A percentile compares a stretch with the other conserved stretches of the same genome.
These are phyloP conservation scores for Pachyseris speciosa DNA, from an alignment of 64 coral and sea anemone genomes.

Conservation along the genomic window DNA sequence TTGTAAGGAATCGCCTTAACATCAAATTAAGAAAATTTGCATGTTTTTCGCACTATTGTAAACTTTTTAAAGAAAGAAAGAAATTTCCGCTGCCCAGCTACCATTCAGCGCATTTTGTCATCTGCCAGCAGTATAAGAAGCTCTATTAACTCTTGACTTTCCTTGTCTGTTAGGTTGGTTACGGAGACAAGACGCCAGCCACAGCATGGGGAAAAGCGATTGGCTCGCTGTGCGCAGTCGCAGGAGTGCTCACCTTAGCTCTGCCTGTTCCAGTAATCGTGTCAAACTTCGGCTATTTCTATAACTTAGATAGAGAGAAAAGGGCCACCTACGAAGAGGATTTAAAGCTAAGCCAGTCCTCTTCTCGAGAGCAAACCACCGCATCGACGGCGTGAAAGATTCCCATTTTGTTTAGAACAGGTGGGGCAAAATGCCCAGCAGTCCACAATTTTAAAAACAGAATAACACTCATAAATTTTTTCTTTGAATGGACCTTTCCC, in stretches of 20 bases:
- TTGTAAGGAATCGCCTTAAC: too few species aligned
- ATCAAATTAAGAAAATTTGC: too few species aligned
- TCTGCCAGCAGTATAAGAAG: neutral
- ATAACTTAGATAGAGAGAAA: slow-evolving; percentile 83
- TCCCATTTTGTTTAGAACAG: neutral
- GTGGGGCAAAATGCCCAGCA: too few species aligned
- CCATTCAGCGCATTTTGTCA: too few species aligned
- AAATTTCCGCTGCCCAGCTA: too few species aligned
- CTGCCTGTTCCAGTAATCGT: slow-evolving; percentile 92
- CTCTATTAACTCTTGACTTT: neutral
- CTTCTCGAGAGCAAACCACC: neutral
- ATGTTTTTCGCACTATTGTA: too few species aligned
- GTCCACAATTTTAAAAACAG: neutral
- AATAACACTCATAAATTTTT: too few species aligned
- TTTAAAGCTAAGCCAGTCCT: neutral
- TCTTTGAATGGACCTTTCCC: too few species aligned
- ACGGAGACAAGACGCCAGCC: slow-evolving; percentile 83
- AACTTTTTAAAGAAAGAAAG: too few species aligned
- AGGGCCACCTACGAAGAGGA: slow-evolving; percentile 12
- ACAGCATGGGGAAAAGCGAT: slow-evolving; percentile 84
- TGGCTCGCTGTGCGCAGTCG: slow-evolving; percentile 83
- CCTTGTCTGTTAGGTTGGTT: slow-evolving; percentile 47
- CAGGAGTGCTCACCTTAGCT: slow-evolving; percentile 83
- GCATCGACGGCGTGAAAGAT: neutral
- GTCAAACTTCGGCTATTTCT: slow-evolving; percentile 96